Base-by-base conservation (phyloP, 2,797 vertebrate genomes). In the Gallinago nigripennis region DNA sequence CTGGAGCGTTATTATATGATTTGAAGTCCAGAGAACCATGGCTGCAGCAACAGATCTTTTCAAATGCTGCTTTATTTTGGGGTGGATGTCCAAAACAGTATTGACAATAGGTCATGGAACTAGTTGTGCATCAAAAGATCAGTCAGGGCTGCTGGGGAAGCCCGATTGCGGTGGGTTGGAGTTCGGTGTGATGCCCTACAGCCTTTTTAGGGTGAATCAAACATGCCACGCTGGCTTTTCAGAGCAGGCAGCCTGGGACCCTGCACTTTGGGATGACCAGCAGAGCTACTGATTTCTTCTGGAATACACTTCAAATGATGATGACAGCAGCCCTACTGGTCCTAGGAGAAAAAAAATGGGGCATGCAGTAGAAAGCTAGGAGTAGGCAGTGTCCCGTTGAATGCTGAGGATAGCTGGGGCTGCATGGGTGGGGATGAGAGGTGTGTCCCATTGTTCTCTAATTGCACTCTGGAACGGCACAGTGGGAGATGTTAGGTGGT, bases 321-420 rank as follows among this genome's bases (percentile, higher is more conserved):
- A 39, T 28, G 45, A 45, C 41, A 70, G 39, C 61, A 82, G 33
- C 25, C 6, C 25, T 79, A 20, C 46, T 77, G 39, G 30, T 28
- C 35, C 6, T 9, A 35, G 45, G 50, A 43, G 37, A 11, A 57
- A 30, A 41, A 33, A 27, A 53, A 1, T 10, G 20, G 41, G 41
- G 6, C 30, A 4, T 33, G 53, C 19, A 6, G 43, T n/a, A 30
- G 35, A 43, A 37, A 54, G 78, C 23, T 50, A 9, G 58, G 20
- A 68, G 61, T 18, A 7, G 0, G 0, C 12, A 5, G 10, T 39
- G 15, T 53, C 28, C 8, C 0, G 0, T 1, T 68, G 56, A 51
- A 21, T 18, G 24, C 43, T 8, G 63, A 35, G 37, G 37, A 2
- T 30, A 48, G 25, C 60, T 73, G 33, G 54, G 25, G 11, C 35